Evolutionary conservation across 2,888 invertebrate species (phyloP), one percentile per base, ranked within the genome.

Genomic region (Norana najaformis): DNA sequence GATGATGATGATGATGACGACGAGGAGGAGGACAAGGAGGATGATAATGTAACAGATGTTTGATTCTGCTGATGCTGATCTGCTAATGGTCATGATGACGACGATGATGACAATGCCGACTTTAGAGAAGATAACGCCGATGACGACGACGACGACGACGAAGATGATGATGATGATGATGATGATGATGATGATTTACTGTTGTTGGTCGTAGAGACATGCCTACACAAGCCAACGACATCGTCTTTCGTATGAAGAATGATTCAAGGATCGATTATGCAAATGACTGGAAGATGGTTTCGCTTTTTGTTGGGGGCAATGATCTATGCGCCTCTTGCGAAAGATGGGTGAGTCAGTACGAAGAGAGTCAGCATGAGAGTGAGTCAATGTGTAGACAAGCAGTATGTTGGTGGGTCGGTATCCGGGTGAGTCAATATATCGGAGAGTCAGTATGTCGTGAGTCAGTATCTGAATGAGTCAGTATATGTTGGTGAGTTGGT

Each of bases 251-350:
- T 34, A 39, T 92, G 36, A 41, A 39, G 82, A 85, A 88, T 30
- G 92, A 92, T 53, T 18, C 35, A 14, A 53, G 83, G 20, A 91
- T 92, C n/a, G 91, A 93, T 88, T 91, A 91, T 38, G 89, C 91
- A 38, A 91, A 92, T 41, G 93, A 93, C 90, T 93, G 93, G 93
- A 93, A 93, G 90, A 83, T 93, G 83, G 90, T 92, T 18, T 92
- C 92, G 14, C 89, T 93, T 20, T 93, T 93, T 82, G 91, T 93
- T 47, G 93, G 93, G 30, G 93, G 93, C 16, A 93, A 93, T 83
- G 92, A 93, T 88, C 91, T 93, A 6, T 93, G 93, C 89, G 92
- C 88, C 90, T 92, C 91, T 83, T 93, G 93, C 83, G 91, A 91
- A n/a, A 88, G 90, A 34, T 47, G 37, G 89, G 92, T 91, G 20